Evolutionary conservation across 2,797 vertebrate species (phyloP).

Genomic region (Crenuchus spilurus): DNA sequence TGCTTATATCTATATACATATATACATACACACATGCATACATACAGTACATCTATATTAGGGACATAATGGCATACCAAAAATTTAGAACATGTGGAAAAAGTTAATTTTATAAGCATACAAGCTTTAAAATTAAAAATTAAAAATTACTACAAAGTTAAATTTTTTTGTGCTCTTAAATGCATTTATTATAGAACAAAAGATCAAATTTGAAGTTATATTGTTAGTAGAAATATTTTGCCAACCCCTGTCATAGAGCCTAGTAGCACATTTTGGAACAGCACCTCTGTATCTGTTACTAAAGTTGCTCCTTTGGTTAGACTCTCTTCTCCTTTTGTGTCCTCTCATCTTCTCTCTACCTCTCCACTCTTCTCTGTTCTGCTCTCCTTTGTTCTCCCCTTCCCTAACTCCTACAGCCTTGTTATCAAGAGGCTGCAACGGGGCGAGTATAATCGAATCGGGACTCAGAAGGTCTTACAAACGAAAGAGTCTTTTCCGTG

Average conservation of each 20-base stretch:
- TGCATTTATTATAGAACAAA: too few relatives aligned
- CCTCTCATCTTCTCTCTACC: neutral
- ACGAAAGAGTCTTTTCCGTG: constrained; percentile 46
- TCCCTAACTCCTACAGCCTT: constrained; percentile 33
- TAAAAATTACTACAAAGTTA: too few relatives aligned
- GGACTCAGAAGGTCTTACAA: constrained; percentile 39
- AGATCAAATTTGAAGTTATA: too few relatives aligned
- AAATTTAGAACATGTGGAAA: too few relatives aligned
- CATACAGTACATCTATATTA: too few relatives aligned
- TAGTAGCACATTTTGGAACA: neutral
- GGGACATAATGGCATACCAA: too few relatives aligned
- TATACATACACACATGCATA: too few relatives aligned
- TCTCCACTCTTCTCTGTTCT: neutral
- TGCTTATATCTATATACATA: too few relatives aligned
- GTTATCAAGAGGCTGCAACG: constrained; percentile 59
- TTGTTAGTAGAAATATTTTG: too few relatives aligned
- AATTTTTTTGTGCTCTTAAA: too few relatives aligned
- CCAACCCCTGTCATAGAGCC: neutral
- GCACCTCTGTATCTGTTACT: neutral
- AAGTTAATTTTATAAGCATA: too few relatives aligned
- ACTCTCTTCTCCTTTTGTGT: neutral
- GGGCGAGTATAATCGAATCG: constrained; percentile 63
- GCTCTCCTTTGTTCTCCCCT: constrained; percentile 40
- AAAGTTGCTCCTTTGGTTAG: constrained; percentile 1
- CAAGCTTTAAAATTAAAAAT: too few relatives aligned